phyloP scores from a whole-genome alignment of 2,888 invertebrate genomes.

The Eupithecia dodoneata region DNA sequence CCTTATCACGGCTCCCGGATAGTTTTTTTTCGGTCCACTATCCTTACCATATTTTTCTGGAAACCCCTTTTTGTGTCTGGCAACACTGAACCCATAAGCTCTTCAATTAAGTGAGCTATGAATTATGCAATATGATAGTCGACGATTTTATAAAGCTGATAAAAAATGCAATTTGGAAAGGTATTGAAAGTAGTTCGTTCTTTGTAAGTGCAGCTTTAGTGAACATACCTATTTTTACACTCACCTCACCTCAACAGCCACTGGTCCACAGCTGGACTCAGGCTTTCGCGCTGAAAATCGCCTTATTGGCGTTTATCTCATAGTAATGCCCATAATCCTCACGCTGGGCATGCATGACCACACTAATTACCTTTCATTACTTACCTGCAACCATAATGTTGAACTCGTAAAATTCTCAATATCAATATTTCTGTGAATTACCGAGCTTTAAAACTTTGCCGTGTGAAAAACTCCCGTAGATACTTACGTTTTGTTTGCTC shows the following conservation, averaged over 20 bases:
- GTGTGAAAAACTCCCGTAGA: neutral
- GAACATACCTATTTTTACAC: neutral
- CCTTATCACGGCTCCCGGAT: neutral
- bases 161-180: constrained; percentile 43
- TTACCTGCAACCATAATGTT: neutral
- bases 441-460: neutral
- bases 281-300: too few species aligned
- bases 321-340: too few species aligned
- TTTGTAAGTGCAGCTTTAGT: neutral
- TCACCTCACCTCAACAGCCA: too few species aligned
- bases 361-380: too few species aligned
- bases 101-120: constrained; percentile 53
- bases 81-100: constrained; percentile 43
- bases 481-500: constrained; percentile 38
- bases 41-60: neutral
- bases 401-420: neutral
- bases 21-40: neutral
- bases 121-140: constrained; percentile 57
- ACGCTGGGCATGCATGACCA: too few species aligned
- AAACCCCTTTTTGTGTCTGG: constrained; percentile 36
- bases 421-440: neutral
- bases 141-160: constrained; percentile 45
- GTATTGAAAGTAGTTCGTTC: constrained; percentile 7
- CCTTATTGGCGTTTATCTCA: too few species aligned
- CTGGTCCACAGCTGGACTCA: too few species aligned